These are phyloP conservation scores for Platycnemis pennipes DNA, from an alignment of 2,888 invertebrate species.

Conservation along the genomic window DNA sequence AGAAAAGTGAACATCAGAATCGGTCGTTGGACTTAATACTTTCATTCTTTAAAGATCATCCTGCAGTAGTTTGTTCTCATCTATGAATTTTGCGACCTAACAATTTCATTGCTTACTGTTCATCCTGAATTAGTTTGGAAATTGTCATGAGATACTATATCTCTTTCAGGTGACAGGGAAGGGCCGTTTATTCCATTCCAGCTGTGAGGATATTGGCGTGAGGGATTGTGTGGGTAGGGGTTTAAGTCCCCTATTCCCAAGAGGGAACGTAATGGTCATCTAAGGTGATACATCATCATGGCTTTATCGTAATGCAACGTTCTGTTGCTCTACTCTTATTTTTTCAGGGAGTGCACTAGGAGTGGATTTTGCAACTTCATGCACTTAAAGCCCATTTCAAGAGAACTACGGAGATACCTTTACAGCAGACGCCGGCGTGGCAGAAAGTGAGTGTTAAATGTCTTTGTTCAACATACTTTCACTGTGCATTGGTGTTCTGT, in stretches of 20 bases:
- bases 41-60: background rate
- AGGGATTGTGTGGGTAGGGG: constrained; percentile 63
- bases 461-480: constrained; percentile 5
- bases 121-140: constrained; percentile 62
- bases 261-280: constrained; percentile 67
- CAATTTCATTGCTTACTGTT: constrained; percentile 58
- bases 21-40: background rate
- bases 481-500: too few species aligned
- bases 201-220: constrained; percentile 67
- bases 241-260: constrained; percentile 49
- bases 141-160: constrained; percentile 68
- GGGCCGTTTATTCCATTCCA: constrained; percentile 67
- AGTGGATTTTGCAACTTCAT: constrained; percentile 99
- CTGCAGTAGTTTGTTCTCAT: constrained; percentile 39
- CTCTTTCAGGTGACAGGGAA: constrained; percentile 68
- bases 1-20: background rate
- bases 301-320: constrained; percentile 66
- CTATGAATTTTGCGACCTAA: constrained; percentile 39
- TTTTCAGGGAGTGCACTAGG: constrained; percentile 92
- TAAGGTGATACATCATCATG: constrained; percentile 63
- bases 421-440: constrained; percentile 78
- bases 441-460: constrained; percentile 70
- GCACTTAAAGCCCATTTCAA: constrained; percentile 99
- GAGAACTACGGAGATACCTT: constrained; percentile 92
- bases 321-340: constrained; percentile 72